Evolutionary conservation across 2,113 vertebrate species (phyloP).

Genomic region (Scomber scombrus): DNA sequence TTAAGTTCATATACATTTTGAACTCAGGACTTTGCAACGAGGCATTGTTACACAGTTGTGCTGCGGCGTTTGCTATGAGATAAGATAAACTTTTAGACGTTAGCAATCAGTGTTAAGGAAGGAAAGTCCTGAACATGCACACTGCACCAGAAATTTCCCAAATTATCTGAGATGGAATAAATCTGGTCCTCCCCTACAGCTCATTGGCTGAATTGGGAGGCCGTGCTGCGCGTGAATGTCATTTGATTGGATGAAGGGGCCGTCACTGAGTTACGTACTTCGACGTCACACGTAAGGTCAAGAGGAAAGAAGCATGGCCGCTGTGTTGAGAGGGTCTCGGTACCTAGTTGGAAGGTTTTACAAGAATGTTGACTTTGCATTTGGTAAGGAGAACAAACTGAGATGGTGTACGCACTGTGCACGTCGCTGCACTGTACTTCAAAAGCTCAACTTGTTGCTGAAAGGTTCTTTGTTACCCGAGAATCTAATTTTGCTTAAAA

Average conservation of each 20-base stretch:
- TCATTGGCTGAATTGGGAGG: constrained; percentile 61
- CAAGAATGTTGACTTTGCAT: constrained; percentile 77
- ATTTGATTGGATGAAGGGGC: constrained; percentile 59
- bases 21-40: too few species aligned
- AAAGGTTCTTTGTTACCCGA: background rate
- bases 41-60: too few species aligned
- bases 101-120: too few species aligned
- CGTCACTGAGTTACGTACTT: constrained; percentile 46
- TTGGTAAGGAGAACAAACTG: constrained; percentile 75
- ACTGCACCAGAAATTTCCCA: background rate
- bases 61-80: too few species aligned
- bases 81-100: background rate
- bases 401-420: background rate
- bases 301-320: constrained; percentile 85
- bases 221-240: background rate
- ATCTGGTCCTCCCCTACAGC: background rate
- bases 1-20: too few species aligned
- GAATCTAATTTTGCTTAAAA: constrained; percentile 2
- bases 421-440: background rate
- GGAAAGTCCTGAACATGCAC: background rate
- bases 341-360: constrained; percentile 75
- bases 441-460: background rate
- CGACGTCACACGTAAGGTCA: constrained; percentile 69
- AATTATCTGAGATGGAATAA: background rate
- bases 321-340: constrained; percentile 80